Percentiles rank a stretch among this genome's conserved stretches.
Evolutionary conservation across 1,140 invertebrate species (phyloP).

Genomic region (Archegozetes longisetosus): DNA sequence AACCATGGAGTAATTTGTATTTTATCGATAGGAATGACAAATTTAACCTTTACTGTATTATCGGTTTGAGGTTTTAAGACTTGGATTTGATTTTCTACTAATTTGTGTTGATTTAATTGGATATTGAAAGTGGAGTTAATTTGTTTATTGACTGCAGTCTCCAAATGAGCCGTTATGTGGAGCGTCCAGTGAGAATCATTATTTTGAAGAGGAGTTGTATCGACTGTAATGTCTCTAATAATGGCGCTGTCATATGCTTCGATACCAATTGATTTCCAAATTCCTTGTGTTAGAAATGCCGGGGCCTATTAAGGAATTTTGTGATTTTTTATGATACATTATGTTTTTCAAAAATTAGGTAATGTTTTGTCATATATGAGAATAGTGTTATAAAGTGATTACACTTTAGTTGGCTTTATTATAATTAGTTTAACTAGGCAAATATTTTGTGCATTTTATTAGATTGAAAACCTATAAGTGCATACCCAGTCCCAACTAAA

Average conservation of each 20-base stretch:
- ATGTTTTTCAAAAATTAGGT: too few species aligned
- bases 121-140: not conserved
- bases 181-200: not conserved
- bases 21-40: not conserved
- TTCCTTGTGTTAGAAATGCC: conserved; percentile 75
- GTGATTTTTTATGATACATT: too few species aligned
- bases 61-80: not conserved
- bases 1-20: not conserved
- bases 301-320: too few species aligned
- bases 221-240: conserved; percentile 35
- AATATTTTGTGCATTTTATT: too few species aligned
- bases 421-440: too few species aligned
- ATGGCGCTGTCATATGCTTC: conserved; percentile 28
- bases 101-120: not conserved
- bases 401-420: too few species aligned
- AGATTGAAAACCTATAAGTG: too few species aligned
- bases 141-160: not conserved
- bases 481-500: conserved; percentile 91
- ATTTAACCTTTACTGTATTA: not conserved
- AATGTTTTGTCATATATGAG: too few species aligned
- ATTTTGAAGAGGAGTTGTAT: not conserved
- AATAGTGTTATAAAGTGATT: too few species aligned
- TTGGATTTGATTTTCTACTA: not conserved
- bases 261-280: conserved; percentile 50
- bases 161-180: not conserved